A percentile compares a stretch with the other conserved stretches of the same genome.
phyloP scores from a whole-genome alignment of 2,113 vertebrate species.

The Orientallactaga bullata region DNA sequence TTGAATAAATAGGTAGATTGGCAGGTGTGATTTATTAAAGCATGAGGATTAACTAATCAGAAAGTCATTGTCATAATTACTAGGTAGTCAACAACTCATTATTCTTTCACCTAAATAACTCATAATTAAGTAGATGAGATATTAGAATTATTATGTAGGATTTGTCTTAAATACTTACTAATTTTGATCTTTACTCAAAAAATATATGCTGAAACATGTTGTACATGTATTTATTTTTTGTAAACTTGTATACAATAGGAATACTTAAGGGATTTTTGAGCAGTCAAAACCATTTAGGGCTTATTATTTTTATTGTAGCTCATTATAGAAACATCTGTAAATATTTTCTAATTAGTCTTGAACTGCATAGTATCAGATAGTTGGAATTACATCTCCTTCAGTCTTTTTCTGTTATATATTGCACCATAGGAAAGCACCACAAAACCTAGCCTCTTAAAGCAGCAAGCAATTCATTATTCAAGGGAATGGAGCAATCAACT shows the following conservation, averaged over 20 bases:
- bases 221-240: neutral
- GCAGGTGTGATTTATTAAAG: neutral
- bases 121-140: constrained; percentile 26
- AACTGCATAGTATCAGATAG: neutral
- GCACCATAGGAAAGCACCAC: neutral
- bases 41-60: neutral
- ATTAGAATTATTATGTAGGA: neutral
- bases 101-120: constrained; percentile 4
- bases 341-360: neutral
- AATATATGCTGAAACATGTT: neutral
- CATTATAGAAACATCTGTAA: neutral
- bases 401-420: neutral
- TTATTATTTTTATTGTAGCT: neutral
- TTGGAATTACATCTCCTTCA: neutral
- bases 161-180: constrained; percentile 5
- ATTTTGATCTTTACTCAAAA: constrained; percentile 11
- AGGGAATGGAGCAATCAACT: neutral
- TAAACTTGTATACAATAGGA: neutral
- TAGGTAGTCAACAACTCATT: neutral
- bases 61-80: neutral
- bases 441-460: neutral
- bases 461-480: neutral
- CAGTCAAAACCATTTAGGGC: neutral
- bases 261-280: neutral
- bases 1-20: neutral